These are phyloP conservation scores for Camponotus floridanus DNA, from an alignment of 1,140 invertebrate species.

Conservation along the genomic window DNA sequence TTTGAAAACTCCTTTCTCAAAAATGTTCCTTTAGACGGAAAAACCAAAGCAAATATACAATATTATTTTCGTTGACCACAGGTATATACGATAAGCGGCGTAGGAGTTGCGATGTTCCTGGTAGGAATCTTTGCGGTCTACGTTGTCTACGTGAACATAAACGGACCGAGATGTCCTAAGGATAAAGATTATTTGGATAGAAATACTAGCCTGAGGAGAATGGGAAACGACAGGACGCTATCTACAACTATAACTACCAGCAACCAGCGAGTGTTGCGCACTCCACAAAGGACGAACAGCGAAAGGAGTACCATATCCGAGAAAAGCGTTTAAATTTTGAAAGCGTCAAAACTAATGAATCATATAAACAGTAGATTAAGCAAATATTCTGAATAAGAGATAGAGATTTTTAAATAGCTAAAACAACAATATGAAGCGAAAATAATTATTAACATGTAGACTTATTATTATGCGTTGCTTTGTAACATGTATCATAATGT, in stretches of 20 bases:
- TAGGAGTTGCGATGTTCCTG: constrained; percentile 83
- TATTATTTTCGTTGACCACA: constrained; percentile 46
- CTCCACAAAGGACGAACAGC: constrained; percentile 74
- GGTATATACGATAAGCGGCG: constrained; percentile 81
- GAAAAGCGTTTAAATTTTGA: constrained; percentile 76
- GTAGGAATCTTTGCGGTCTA: constrained; percentile 83
- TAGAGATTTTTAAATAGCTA: not conserved
- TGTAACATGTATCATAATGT: not conserved
- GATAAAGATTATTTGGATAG: constrained; percentile 71
- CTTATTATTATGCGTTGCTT: not conserved
- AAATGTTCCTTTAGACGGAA: not conserved
- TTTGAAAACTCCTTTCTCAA: not conserved
- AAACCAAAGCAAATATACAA: not conserved
- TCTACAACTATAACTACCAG: constrained; percentile 61
- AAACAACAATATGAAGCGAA: not conserved
- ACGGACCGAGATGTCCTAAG: constrained; percentile 73
- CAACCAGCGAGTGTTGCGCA: constrained; percentile 51
- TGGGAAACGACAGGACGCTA: constrained; percentile 78
- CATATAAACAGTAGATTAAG: constrained; percentile 1
- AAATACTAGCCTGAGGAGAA: constrained; percentile 79
- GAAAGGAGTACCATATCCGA: constrained; percentile 76
- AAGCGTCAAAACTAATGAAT: not conserved
- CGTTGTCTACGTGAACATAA: constrained; percentile 81
- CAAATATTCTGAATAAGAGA: not conserved
- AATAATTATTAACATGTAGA: not conserved